Evolutionary conservation across 2,797 vertebrate species (phyloP), one percentile per base, ranked within the genome.

Genomic region (Phoeniculus purpureus): DNA sequence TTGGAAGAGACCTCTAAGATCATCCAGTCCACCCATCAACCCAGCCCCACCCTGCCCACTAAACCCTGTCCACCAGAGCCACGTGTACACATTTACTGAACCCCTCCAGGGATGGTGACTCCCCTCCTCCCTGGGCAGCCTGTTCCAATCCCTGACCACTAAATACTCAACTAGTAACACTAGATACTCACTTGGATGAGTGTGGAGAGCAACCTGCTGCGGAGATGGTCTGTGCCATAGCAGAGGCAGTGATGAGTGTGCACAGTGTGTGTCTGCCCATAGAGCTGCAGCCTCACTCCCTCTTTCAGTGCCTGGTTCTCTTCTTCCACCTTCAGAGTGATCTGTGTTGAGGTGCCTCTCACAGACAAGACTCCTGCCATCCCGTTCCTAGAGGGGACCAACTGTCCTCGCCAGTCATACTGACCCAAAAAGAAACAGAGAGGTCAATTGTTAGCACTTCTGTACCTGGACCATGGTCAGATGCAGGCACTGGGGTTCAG

Each of bases 171-270:
- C 43, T 43, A 43, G 43, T 10, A 43, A 43, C 43, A 43, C 14
- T 11, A 43, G 43, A 15, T 61, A 73, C 91, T 94, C 60, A 95
- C 95, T 7, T 45, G 89, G 54, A 95, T 71, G 6, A 96, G 96
- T 21, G 85, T 7, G 6, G 96, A 93, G 26, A 97, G 97, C 77
- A 98, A 92, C 82, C 94, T 95, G 79, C 20, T 92, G 92, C 96
- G 82, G 60, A 98, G 97, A 95, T 98, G 98, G 60, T 98, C 94
- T 0, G 82, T 94, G 56, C 98, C 96, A 0, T 97, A 98, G 96
- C 98, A 98, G 51, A 97, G 97, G 95, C 98, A 98, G 93, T 95
- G 98, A 4, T 16, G 94, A 7, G 96, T 98, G 78, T 98, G 97
- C 68, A 98, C 84, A 0, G 70, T 59, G 89, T 97, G 97, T 2